Base-by-base conservation (phyloP, 1,140 invertebrate species). In the Ostrea denselamellosa region DNA sequence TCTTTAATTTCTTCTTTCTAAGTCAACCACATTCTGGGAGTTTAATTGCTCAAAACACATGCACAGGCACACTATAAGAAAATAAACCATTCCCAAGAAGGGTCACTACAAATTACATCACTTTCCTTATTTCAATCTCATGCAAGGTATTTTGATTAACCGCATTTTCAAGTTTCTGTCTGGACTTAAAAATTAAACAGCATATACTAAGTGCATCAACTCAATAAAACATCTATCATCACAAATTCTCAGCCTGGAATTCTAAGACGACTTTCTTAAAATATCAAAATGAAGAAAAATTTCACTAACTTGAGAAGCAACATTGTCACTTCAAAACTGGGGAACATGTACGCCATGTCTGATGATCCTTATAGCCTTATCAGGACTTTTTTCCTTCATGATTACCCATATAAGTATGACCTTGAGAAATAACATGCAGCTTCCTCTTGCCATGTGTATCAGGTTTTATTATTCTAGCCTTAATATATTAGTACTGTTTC, bases 21-120 rank as follows among this genome's bases (percentile, higher is more conserved):
- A 77, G 28, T 77, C 25, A 77, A 77, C 68, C 68, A 25, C 68
- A 77, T 77, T 25, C 25, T 28, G 68, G 68, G 68, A 77, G 68
- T 77, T 77, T 25, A 77, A 28, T 77, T 77, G 22, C 68, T 12
- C 25, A 12, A 77, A 28, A 5, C 22, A 77, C 12, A 77, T 77
- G 68, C 68, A 77, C 28, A 77, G 68, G 28, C 68, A 77, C 68
- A 77, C 22, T 28, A 12, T 77, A 77, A 77, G 68, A 77, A 77
- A 77, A 77, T 77, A 77, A 77, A 77, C 25, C 22, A 62, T 62
- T 62, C 68, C 25, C 25, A 9, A 77, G n/a, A 25, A 77, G 22
- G 68, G 68, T 34, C 22, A 77, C 25, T 9, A 77, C 68, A 34
- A 77, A 77, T 77, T 77, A 77, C 68, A 77, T 77, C 68, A 77